Evolutionary conservation across 2,888 invertebrate species (phyloP), one percentile per base, ranked within the genome.

Genomic region (Hybos culiciformis): DNA sequence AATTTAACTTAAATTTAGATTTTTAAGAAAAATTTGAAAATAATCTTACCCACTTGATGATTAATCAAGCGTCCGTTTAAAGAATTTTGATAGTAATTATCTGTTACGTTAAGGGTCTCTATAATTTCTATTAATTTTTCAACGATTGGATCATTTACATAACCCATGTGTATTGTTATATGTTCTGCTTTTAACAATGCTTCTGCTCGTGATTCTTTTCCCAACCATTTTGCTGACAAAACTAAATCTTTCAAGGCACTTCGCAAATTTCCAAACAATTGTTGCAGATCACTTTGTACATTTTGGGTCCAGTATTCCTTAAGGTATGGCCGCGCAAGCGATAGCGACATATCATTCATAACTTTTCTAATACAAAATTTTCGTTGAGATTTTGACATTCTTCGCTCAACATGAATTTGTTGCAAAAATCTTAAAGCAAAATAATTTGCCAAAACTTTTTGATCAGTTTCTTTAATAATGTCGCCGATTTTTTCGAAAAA

Each of bases 361-460:
- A 29, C n/a, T 29, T 29, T 29, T 5, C n/a, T 8, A 6, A 29
- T 12, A 29, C 29, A 29, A 29, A 29, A 29, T n/a, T n/a, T n/a
- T n/a, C n/a, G n/a, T 5, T 29, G n/a, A 29, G 12, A 29, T 29
- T 29, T 15, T 17, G 7, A 6, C 19, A 14, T 20, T 36, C 36
- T 20, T 3, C 14, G 12, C 14, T 36, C 36, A 14, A 36, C n/a
- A 37, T 18, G 15, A 24, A 41, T 33, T 23, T 41, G 14, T 11
- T 37, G 17, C 7, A 23, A 14, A 12, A 41, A 37, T 37, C 15
- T 41, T 32, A 40, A 37, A 24, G 31, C 23, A 37, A 44, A 37
- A 19, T 36, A 41, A 36, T 44, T 41, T 14, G 36, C 41, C 17
- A 44, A n/a, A n/a, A 32, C 18, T n/a, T 37, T 24, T 15, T 11